A percentile compares a stretch with the other conserved stretches of the same genome.
These are phyloP conservation scores for Nasalis larvatus DNA, from an alignment of 2,113 vertebrate genomes.

Conservation along the genomic window DNA sequence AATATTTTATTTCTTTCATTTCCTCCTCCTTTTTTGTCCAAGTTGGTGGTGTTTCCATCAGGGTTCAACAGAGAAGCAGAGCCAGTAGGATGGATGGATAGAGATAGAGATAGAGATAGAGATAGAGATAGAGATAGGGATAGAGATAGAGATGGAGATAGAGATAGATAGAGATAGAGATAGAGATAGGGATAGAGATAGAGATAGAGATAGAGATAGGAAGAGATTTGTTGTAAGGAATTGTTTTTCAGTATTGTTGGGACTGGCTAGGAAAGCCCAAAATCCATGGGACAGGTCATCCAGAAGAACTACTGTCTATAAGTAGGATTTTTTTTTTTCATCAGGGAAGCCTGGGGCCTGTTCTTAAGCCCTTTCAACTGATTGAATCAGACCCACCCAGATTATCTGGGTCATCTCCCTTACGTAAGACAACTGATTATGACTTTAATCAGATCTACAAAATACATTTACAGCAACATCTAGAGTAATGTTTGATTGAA, in stretches of 20 bases:
- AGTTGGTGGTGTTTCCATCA: background rate
- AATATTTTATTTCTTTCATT: background rate
- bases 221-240: background rate
- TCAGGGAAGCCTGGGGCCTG: background rate
- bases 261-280: background rate
- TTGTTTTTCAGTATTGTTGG: background rate
- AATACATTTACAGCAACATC: background rate
- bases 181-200: background rate
- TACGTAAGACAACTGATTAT: background rate
- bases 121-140: rapidly evolving
- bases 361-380: background rate
- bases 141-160: too few species aligned
- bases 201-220: background rate
- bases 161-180: too few species aligned
- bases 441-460: background rate
- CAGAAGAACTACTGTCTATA: background rate
- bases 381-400: background rate
- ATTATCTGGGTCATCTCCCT: background rate
- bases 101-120: background rate
- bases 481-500: background rate
- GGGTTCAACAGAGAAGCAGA: background rate
- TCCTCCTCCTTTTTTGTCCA: background rate
- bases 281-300: background rate
- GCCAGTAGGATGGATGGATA: background rate
- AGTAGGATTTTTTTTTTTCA: background rate